Evolutionary conservation across 2,888 invertebrate genomes (phyloP), one percentile per base, ranked within the genome.

Genomic region (Ormia ochracea): DNA sequence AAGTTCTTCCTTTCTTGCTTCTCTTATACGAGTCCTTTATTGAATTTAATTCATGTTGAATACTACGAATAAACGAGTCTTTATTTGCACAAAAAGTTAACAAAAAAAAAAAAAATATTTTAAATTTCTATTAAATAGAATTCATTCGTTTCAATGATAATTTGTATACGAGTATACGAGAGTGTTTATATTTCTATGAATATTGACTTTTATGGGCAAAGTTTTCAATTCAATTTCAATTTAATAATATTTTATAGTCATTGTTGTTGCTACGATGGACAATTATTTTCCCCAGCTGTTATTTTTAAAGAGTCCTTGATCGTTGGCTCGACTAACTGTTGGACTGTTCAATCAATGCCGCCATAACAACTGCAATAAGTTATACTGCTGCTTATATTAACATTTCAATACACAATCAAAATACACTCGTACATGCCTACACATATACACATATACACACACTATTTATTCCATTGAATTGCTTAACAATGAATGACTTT

Each of bases 141-240:
- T 48, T 68, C 66, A 72, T 72, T 68, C 59, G 41, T 48, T 72
- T 50, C 63, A 63, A 21, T 61, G 41, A 63, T 58, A 69, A 50
- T 66, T 38, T 41, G 12, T 48, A 3, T 41, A 21, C 17, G 17
- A 10, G 19, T n/a, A 21, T 68, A 21, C 12, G 3, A 14, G 12
- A 12, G 21, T 36, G 10, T 66, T 28, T 54, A 14, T 50, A 28
- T 54, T 63, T 63, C 66, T 78, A 50, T 75, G 59, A 66, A 54
- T 75, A 76, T 76, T 75, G 79, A 76, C 79, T 72, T 72, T 76
- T 80, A 80, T 66, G 72, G 61, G 61, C 66, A 72, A 80, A 80
- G 59, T 80, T 80, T 80, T 68, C 78, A 79, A 79, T 79, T 65
- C 66, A 80, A 80, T 76, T 79, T 76, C 76, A 72, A 76, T 80